Evolutionary conservation across 2,888 invertebrate species (phyloP).

Genomic region (Unio delphinus): DNA sequence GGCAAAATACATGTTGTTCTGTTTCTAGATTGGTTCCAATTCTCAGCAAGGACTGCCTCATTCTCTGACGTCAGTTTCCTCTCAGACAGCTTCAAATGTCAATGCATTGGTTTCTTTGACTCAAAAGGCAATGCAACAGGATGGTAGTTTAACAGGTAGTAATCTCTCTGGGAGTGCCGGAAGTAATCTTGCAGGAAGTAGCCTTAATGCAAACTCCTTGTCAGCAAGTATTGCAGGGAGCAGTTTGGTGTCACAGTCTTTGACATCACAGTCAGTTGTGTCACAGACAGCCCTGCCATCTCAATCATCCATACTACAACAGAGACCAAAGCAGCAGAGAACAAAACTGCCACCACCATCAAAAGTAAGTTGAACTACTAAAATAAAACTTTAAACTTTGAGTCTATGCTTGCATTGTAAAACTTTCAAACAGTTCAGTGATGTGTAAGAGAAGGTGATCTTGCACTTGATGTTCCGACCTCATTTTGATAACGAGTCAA

Average conservation of each 20-base stretch:
- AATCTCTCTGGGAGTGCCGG: constrained; percentile 22
- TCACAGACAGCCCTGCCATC: constrained; percentile 27
- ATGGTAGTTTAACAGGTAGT: constrained; percentile 20
- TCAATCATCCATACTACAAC: constrained; percentile 64
- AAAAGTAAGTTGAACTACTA: constrained; percentile 75
- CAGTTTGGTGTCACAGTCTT: constrained; percentile 30
- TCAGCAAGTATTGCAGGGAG: constrained; percentile 25
- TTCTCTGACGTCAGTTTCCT: constrained; percentile 30
- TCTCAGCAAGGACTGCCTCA: no score
- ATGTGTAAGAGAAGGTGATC: no score
- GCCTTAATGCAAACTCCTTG: constrained; percentile 23
- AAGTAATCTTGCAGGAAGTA: constrained; percentile 23
- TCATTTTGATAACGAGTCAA: no score
- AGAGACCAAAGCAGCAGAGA: constrained; percentile 76
- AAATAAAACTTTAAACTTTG: no score
- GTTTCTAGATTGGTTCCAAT: constrained; percentile 50
- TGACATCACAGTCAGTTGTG: constrained; percentile 19
- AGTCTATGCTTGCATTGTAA: no score
- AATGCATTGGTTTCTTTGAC: constrained; percentile 34
- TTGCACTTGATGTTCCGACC: no score
- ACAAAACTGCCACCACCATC: constrained; percentile 84
- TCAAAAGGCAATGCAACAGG: constrained; percentile 23
- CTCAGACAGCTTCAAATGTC: constrained; percentile 37
- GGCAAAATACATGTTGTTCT: neutral
- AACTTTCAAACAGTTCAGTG: no score